Percentiles rank a stretch among this genome's conserved stretches.
Evolutionary conservation across 2,797 vertebrate genomes (phyloP).

Genomic region (Leptatherina wallacei): DNA sequence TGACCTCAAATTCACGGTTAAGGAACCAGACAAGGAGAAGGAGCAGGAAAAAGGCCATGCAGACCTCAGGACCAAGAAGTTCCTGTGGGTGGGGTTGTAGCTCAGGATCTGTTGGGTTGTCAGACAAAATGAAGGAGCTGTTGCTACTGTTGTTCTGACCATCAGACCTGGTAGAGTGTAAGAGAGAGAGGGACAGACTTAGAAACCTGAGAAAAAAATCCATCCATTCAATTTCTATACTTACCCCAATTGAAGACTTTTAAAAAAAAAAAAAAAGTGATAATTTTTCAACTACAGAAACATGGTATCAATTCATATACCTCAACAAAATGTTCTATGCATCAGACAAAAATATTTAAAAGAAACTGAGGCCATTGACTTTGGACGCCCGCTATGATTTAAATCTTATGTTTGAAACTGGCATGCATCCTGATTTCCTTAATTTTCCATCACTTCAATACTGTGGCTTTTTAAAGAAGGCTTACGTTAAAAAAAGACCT

Average conservation of each 20-base stretch:
- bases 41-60: constrained; percentile 92
- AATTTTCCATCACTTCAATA: not conserved
- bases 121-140: constrained; percentile 43
- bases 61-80: constrained; percentile 87
- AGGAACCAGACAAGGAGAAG: constrained; percentile 97
- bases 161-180: constrained; percentile 57
- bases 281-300: not conserved
- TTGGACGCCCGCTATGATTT: not conserved
- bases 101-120: constrained; percentile 28
- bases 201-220: not conserved
- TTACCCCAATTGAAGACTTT: not conserved
- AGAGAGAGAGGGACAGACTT: constrained; percentile 8
- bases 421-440: not conserved
- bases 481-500: not conserved
- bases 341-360: not conserved
- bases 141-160: constrained; percentile 51
- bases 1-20: constrained; percentile 97
- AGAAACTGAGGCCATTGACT: not conserved
- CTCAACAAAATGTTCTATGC: not conserved
- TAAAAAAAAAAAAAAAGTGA: not conserved
- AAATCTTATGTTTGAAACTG: not conserved
- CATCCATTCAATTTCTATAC: too few relatives aligned
- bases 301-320: not conserved
- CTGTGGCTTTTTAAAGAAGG: not conserved
- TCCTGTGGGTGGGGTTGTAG: constrained; percentile 72